Evolutionary conservation across 2,797 vertebrate genomes (phyloP), one percentile per base, ranked within the genome.

Genomic region (Trematomus bernacchii): DNA sequence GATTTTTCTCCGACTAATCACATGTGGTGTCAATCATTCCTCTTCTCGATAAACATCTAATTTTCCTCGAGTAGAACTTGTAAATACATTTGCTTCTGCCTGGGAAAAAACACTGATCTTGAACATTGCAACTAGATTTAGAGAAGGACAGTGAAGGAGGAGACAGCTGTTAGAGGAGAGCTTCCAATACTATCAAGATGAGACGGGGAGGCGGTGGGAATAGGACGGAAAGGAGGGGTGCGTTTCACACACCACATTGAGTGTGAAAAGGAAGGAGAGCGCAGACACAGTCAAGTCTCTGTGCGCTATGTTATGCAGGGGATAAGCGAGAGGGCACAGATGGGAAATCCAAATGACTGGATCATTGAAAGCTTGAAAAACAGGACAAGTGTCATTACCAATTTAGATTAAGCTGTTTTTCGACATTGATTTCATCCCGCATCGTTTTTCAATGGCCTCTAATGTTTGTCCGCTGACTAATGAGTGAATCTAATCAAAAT

Each of bases 171-270:
- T 93, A 58, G 80, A 92, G 91, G 86, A 89, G 79, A 85, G 75
- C 85, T 86, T 92, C 89, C 87, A 92, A 87, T 92, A 89, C 82
- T 76, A 88, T 84, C 64, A 84, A 88, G 90, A 87, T 87, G 83
- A 90, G 81, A 66, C 30, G 13, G 83, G 83, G 83, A 89, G 88
- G 88, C 51, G 47, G 87, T 85, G 83, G 85, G 86, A 89, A 81
- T 58, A 44, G 76, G 85, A 84, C 61, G 51, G 83, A 64, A 81
- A 73, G 79, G 82, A 80, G 87, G 84, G 84, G 82, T 87, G 85
- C 52, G 70, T 94, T 94, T 95, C 92, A 92, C 94, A 94, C 88
- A 89, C 89, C 94, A 95, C 92, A 93, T 94, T 93, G 94, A 90
- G 90, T 94, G 94, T 83, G 92, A 95, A 94, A 89, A 81, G 90